Base-by-base conservation (phyloP, 2,888 invertebrate genomes). In the Molanna angustata region DNA sequence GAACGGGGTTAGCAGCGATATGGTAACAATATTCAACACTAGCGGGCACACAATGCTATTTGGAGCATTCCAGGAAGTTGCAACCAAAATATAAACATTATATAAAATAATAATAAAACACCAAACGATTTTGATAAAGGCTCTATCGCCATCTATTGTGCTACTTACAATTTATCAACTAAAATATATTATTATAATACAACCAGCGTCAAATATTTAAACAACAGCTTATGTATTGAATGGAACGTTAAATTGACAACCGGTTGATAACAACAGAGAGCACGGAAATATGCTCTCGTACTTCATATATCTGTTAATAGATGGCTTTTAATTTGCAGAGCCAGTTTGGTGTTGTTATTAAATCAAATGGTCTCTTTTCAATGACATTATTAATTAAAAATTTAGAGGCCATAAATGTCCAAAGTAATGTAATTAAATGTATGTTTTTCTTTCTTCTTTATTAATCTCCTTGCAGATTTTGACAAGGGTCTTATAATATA, bases 181-280 rank as follows among this genome's bases (percentile, higher is more conserved):
- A 33, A 48, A 48, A 48, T 41, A 48, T 19, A 48, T 19, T 40
- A 22, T 39, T n/a, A 39, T 35, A 46, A 35, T 37, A 52, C 47
- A 52, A 47, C 52, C 47, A 52, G 52, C 47, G 52, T 46, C 52
- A 46, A 46, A 45, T 16, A 37, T 45, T 35, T 45, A 45, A 22
- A 42, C 42, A 42, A 22, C 42, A 42, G 21, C 21, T 42, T 21
- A 42, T 50, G 42, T 53, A 46, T 46, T 32, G 19, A 22, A 37
- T 31, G 57, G 59, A 59, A 59, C 59, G 59, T 59, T 59, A 59
- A 59, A 59, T 51, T 56, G 49, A 59, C 59, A 60, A 57, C 60
- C 60, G 61, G 48, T 52, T 45, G 42, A 48, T 41, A 32, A 33
- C 37, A 33, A 33, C 11, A 3, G n/a, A n/a, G n/a, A n/a, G n/a